Percentiles rank a stretch among this genome's conserved stretches.
Evolutionary conservation across 1,140 invertebrate genomes (phyloP).

Genomic region (Halictus rubicundus): DNA sequence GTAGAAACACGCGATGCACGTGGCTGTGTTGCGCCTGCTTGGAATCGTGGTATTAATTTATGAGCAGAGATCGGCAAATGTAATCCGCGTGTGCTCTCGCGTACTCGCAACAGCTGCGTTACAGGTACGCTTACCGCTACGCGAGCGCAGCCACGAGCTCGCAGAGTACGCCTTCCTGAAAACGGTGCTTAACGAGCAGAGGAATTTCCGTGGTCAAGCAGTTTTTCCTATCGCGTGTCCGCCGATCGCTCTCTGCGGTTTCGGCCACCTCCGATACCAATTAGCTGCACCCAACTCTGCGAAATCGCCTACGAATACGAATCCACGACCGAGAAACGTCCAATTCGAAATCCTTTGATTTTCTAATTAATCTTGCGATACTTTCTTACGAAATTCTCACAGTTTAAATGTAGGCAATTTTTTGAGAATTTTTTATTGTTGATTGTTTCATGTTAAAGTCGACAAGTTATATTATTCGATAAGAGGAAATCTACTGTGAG

Average conservation of each 20-base stretch:
- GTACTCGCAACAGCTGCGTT: conserved; percentile 3
- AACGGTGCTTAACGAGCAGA: conserved; percentile 6
- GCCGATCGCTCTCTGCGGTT: background rate
- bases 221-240: background rate
- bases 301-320: too few relatives aligned
- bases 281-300: too few relatives aligned
- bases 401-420: too few relatives aligned
- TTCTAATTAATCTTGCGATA: too few relatives aligned
- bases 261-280: too few relatives aligned
- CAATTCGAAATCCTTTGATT: too few relatives aligned
- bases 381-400: too few relatives aligned
- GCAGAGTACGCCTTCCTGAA: background rate
- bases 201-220: background rate
- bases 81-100: conserved; percentile 5
- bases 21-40: conserved; percentile 16
- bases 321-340: too few relatives aligned
- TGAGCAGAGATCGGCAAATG: conserved; percentile 29
- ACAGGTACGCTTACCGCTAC: background rate
- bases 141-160: background rate
- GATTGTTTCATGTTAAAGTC: too few relatives aligned
- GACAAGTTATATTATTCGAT: too few relatives aligned
- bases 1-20: conserved; percentile 2
- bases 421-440: too few relatives aligned
- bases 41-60: conserved; percentile 33
- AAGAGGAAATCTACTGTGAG: too few relatives aligned